phyloP scores from a whole-genome alignment of 2,888 invertebrate genomes.

The Elegia similella region DNA sequence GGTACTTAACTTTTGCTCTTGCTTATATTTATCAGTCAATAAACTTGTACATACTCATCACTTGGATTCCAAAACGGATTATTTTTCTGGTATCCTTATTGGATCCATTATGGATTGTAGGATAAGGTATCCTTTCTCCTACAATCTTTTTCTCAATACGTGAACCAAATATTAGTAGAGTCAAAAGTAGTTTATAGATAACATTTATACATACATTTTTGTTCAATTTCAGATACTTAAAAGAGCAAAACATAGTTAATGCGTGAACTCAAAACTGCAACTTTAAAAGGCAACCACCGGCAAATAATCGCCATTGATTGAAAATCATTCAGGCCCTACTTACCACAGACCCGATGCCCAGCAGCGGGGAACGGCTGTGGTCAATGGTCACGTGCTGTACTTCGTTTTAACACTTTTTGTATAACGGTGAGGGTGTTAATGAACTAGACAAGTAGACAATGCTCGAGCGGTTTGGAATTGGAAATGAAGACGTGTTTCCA shows the following conservation, averaged over 20 bases:
- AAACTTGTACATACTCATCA: too few species aligned
- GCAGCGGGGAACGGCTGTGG: constrained; percentile 10
- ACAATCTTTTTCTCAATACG: too few species aligned
- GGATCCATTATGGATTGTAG: too few species aligned
- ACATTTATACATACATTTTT: too few species aligned
- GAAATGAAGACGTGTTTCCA: background rate
- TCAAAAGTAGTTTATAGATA: too few species aligned
- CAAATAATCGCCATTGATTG: constrained; percentile 1
- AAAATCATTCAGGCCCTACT: constrained; percentile 7
- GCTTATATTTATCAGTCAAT: too few species aligned
- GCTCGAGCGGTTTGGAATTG: constrained; percentile 1
- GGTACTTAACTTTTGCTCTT: too few species aligned
- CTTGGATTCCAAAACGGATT: too few species aligned
- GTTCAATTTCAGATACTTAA: too few species aligned
- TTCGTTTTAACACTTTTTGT: constrained; percentile 14
- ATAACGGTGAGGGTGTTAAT: constrained; percentile 12
- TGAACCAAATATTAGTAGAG: too few species aligned
- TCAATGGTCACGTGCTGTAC: constrained; percentile 14
- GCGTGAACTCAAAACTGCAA: background rate
- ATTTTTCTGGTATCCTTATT: too few species aligned
- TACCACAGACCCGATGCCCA: constrained; percentile 8
- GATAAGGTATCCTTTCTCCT: too few species aligned
- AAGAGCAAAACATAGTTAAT: background rate
- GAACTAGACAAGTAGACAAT: constrained; percentile 14
- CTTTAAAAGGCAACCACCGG: background rate